phyloP scores from a whole-genome alignment of 2,797 vertebrate genomes.

The Uromys caudimaculatus region DNA sequence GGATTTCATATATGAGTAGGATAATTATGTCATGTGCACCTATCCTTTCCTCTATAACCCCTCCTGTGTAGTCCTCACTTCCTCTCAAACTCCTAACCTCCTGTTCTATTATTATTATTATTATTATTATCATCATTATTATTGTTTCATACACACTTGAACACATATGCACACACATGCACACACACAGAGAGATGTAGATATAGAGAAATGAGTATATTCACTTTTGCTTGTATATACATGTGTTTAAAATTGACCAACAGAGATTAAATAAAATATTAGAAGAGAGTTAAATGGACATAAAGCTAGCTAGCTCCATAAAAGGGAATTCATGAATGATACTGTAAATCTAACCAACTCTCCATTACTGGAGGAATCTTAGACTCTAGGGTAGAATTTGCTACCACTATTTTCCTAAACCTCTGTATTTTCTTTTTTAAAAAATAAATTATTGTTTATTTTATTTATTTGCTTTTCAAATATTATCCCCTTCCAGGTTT shows the following conservation, averaged over 20 bases:
- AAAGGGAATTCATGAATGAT: not conserved
- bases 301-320: not conserved
- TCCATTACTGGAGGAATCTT: no score
- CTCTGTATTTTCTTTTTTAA: no score
- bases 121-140: no score
- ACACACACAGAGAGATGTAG: no score
- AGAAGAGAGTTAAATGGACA: not conserved
- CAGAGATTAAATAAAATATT: not conserved
- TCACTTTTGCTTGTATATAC: not conserved
- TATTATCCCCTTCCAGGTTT: no score
- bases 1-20: not conserved
- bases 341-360: no score
- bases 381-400: not conserved
- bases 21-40: not conserved
- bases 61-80: not conserved
- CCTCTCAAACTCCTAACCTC: not conserved
- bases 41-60: not conserved
- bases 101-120: not conserved
- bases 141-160: not conserved
- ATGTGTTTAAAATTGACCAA: not conserved
- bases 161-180: not conserved
- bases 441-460: no score
- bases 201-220: not conserved
- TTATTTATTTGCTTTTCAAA: no score
- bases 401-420: not conserved